Conservation (phyloP, 64 coral and sea anemone genomes). For the Trachythela sp. region DNA sequence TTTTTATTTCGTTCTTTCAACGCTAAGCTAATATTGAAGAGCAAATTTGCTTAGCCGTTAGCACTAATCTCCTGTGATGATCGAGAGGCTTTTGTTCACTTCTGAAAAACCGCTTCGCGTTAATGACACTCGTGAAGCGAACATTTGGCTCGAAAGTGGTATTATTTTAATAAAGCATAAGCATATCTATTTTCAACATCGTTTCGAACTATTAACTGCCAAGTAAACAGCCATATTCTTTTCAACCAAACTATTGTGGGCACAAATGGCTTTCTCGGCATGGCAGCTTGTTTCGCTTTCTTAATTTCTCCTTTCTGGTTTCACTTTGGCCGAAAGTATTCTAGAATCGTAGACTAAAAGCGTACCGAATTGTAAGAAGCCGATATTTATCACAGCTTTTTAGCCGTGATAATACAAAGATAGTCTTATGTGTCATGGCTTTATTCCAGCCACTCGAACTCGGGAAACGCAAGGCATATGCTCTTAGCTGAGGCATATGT, state of each 20-base stretch:
- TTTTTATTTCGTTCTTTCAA: slow-evolving; percentile 22
- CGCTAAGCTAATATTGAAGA: slow-evolving; percentile 15
- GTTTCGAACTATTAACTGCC: background rate
- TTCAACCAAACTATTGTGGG: background rate
- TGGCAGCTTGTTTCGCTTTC: background rate
- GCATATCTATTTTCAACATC: background rate
- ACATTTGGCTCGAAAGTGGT: slow-evolving; percentile 10
- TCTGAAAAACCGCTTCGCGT: slow-evolving; percentile 21
- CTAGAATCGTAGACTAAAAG: background rate
- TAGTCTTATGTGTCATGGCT: background rate
- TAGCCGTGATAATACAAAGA: background rate
- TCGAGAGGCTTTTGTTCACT: slow-evolving; percentile 29
- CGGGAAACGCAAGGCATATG: background rate
- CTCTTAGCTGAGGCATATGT: background rate
- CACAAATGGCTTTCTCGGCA: background rate
- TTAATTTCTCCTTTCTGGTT: background rate
- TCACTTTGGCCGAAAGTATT: background rate
- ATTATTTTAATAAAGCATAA: slow-evolving; percentile 5
- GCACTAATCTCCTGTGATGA: slow-evolving; percentile 17
- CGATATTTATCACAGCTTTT: background rate
- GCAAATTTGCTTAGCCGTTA: background rate
- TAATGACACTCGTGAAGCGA: slow-evolving; percentile 26
- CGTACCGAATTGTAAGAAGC: background rate
- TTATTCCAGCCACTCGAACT: background rate
- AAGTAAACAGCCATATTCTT: background rate